Conservation (phyloP, 2,113 vertebrate species). For the Rana temporaria region DNA sequence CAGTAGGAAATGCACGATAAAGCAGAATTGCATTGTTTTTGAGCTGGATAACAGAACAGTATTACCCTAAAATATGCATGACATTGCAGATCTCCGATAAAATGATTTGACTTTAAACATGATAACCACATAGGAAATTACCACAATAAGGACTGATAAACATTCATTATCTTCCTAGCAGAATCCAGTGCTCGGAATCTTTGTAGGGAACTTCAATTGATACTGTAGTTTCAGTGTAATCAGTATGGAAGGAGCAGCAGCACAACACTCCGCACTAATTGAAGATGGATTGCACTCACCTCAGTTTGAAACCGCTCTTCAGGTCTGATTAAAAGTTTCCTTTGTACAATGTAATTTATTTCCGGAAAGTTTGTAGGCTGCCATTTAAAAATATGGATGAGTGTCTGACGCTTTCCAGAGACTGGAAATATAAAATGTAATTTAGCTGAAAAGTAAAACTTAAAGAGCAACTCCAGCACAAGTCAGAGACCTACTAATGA, state of each 20-base stretch:
- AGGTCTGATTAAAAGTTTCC: slow-evolving; percentile 44
- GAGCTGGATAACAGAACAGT: too few species aligned
- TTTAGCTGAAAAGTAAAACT: too few species aligned
- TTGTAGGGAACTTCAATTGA: slow-evolving; percentile 16
- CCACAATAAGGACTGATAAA: slow-evolving; percentile 7
- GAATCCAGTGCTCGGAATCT: not conserved
- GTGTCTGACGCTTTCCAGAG: slow-evolving; percentile 21
- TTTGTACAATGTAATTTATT: slow-evolving; percentile 46
- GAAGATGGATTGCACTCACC: slow-evolving; percentile 32
- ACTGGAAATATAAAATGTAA: too few species aligned
- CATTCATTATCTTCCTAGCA: slow-evolving; percentile 10
- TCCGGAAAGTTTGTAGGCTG: slow-evolving; percentile 12
- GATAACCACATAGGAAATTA: not conserved
- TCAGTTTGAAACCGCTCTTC: slow-evolving; percentile 48
- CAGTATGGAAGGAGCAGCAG: slow-evolving; percentile 20
- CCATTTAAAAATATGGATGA: slow-evolving; percentile 28
- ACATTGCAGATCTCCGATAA: not conserved
- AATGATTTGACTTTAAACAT: not conserved
- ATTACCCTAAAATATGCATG: too few species aligned
- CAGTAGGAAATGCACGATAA: too few species aligned
- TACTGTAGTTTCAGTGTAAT: slow-evolving; percentile 19
- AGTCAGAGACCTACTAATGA: too few species aligned
- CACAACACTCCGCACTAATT: slow-evolving; percentile 35
- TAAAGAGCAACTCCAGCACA: too few species aligned
- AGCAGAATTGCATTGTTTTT: too few species aligned